Evolutionary conservation across 2,888 invertebrate species (phyloP), one percentile per base, ranked within the genome.

Genomic region (Melitaea athalia): DNA sequence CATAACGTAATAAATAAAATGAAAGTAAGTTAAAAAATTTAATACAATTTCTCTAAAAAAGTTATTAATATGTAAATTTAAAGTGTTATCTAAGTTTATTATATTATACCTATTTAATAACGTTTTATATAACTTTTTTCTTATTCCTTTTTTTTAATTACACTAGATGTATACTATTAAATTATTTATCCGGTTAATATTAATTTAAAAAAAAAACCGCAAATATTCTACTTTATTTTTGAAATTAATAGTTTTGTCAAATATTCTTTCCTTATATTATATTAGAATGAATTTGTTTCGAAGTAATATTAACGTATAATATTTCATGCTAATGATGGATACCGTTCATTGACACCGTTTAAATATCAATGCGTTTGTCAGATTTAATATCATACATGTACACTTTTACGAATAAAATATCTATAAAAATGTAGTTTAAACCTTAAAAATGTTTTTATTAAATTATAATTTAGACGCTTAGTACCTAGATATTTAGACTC

Each of bases 281-380:
- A 61, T 61, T 60, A 38, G 38, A 38, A 38, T 61, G 17, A 62
- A 70, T 59, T 47, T 49, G 59, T 65, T 63, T 70, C 52, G 62
- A 45, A 62, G 55, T 8, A 55, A 55, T 43, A 68, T 70, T 70
- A 68, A 33, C 68, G 68, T 63, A 59, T 68, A 24, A 65, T 65
- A 70, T 70, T 68, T 31, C 31, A 70, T 65, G 70, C 53, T 68
- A 65, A 71, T 68, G 65, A 68, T 60, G 62, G 24, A 31, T 64
- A 70, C 70, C 59, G 69, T 69, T 50, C 43, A 63, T 64, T 70
- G 70, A 70, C 67, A 67, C 70, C 60, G 60, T 63, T 70, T 60
- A 53, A 2, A 42, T 59, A 45, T 59, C 31, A 17, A 61, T 66
- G 11, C 53, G 52, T 45, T 53, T 49, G 61, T 59, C 17, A 53